Evolutionary conservation across 2,797 vertebrate genomes (phyloP).

Genomic region (Phoxinus dragarum): DNA sequence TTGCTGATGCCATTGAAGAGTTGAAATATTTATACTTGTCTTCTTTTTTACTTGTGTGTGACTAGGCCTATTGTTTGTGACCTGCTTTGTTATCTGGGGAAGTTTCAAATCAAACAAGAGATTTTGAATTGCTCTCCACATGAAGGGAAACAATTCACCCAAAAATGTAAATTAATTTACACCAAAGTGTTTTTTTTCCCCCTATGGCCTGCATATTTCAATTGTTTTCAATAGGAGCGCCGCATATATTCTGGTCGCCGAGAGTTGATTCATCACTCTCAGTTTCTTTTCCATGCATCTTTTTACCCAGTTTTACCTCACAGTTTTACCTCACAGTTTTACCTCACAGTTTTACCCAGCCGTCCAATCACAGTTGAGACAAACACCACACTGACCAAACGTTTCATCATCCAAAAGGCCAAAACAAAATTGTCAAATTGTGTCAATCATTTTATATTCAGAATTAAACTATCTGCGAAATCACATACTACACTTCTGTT

Average conservation of each 20-base stretch:
- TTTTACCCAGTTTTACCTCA: background rate
- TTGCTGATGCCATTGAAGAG: background rate
- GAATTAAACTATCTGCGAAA: too few species aligned
- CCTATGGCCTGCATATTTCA: background rate
- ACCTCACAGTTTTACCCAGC: background rate
- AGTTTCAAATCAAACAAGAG: background rate
- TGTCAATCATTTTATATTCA: too few species aligned
- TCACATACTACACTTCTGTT: too few species aligned
- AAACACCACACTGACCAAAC: background rate
- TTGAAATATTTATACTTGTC: background rate
- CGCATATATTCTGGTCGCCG: background rate
- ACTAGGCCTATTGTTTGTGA: constrained; percentile 5
- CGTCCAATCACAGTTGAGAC: background rate
- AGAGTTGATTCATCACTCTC: background rate
- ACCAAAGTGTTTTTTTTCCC: background rate
- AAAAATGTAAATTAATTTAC: background rate
- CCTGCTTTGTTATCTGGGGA: background rate
- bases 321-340: too few species aligned
- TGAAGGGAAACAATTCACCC: background rate
- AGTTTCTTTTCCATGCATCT: background rate
- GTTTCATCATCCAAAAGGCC: background rate
- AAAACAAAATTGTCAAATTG: background rate
- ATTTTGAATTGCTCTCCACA: background rate
- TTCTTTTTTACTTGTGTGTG: background rate
- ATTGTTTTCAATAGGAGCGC: background rate